phyloP scores from a whole-genome alignment of 1,140 invertebrate species.

The Zaprionus davidi region DNA sequence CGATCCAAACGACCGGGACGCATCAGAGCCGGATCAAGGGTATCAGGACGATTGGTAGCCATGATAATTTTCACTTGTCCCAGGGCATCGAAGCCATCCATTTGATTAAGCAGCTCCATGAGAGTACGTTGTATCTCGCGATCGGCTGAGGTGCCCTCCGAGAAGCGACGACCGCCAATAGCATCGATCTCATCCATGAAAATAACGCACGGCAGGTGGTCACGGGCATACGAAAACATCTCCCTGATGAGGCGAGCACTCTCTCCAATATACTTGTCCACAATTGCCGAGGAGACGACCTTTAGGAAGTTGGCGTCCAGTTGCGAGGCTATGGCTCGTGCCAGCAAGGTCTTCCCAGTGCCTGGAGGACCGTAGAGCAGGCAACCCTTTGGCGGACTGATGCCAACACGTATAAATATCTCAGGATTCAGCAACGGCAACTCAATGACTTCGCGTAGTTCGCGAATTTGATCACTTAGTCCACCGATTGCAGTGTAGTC shows the following conservation, averaged over 20 bases:
- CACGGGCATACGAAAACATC: constrained; percentile 99
- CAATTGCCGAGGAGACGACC: constrained; percentile 98
- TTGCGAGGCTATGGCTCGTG: constrained; percentile 96
- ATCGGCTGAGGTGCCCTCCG: constrained; percentile 98
- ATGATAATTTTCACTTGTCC: constrained; percentile 96
- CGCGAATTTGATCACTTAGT: constrained; percentile 62
- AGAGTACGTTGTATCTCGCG: constrained; percentile 99
- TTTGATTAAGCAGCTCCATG: constrained; percentile 99
- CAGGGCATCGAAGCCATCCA: constrained; percentile 98
- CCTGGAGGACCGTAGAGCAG: constrained; percentile 99
- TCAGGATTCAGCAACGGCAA: constrained; percentile 88
- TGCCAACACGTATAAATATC: constrained; percentile 98
- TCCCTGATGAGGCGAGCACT: constrained; percentile 99
- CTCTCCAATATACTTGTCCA: constrained; percentile 98
- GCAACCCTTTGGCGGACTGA: constrained; percentile 99
- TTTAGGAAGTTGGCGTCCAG: constrained; percentile 99
- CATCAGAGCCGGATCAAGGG: constrained; percentile 98
- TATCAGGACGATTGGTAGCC: constrained; percentile 99
- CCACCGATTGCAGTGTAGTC: constrained; percentile 69
- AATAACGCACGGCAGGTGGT: constrained; percentile 99
- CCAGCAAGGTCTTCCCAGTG: constrained; percentile 97
- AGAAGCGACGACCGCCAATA: constrained; percentile 97
- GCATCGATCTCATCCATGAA: constrained; percentile 99
- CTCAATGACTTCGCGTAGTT: constrained; percentile 72
- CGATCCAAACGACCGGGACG: constrained; percentile 98